Evolutionary conservation across 2,797 vertebrate genomes (phyloP).

Genomic region (Pogoniulus pusillus): DNA sequence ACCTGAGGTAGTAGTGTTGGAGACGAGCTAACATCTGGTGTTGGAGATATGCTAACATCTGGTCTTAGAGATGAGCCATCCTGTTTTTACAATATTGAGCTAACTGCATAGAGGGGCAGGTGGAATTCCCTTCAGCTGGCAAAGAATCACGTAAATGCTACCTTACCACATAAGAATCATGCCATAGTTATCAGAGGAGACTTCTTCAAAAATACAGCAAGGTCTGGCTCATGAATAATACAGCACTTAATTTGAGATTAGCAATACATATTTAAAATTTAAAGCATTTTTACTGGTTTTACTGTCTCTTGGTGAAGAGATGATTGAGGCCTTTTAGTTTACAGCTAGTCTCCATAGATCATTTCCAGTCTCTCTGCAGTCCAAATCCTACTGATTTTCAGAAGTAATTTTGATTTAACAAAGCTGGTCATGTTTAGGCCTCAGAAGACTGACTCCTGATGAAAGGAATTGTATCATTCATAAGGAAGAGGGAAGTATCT

Average conservation of each 20-base stretch:
- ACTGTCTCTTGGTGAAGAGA: not conserved
- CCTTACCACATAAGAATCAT: not conserved
- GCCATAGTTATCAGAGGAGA: not conserved
- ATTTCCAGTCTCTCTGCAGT: not conserved
- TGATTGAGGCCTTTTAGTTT: not conserved
- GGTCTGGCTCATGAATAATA: not conserved
- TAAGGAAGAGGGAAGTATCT: not conserved
- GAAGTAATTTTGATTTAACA: not conserved
- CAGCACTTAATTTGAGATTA: not conserved
- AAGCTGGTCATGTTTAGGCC: not conserved
- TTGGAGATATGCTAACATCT: not conserved
- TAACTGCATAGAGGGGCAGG: not conserved
- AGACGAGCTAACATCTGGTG: not conserved
- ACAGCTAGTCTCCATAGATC: not conserved
- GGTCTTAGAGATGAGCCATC: not conserved
- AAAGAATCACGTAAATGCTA: not conserved
- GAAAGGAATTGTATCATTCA: not conserved
- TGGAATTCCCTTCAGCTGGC: not conserved
- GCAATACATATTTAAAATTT: not conserved
- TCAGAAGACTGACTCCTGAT: not conserved
- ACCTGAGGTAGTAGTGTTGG: not conserved
- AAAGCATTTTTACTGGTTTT: not conserved
- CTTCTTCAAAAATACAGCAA: not conserved
- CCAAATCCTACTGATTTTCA: not conserved
- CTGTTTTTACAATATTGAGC: accelerated